Base-by-base conservation (phyloP, 2,888 invertebrate genomes). In the Cremastobaeus sp. region DNA sequence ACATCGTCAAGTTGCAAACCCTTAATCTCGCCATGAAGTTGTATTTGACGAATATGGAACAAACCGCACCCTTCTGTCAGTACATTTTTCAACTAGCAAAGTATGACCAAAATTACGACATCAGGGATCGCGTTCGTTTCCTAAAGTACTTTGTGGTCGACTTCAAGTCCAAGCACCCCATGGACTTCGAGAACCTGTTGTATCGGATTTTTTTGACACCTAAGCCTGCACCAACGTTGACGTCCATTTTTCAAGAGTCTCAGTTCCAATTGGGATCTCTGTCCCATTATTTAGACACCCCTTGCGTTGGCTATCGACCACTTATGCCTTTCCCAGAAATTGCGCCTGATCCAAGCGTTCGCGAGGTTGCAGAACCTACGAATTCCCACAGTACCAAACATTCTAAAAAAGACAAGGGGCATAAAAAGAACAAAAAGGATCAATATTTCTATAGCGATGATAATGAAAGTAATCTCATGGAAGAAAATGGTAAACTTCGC, bases 71-170 rank as follows among this genome's bases (percentile, higher is more conserved):
- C 2, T 90, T 99, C 54, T 95, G 96, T 81, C 96, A 96, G 85
- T 99, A 99, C 88, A 94, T 99, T 35, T 94, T 99, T 83, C 95
- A 93, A 78, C 89, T 99, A 82, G 98, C 99, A 0, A 94, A 97
- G 79, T 99, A 99, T 88, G 99, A 99, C 90, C 94, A 95, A 79
- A 97, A 97, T 88, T 99, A 99, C 86, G 99, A 99, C 89, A 97
- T 99, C 55, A 91, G 99, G 17, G 99, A 99, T 89, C 91, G 98
- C 6, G 96, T 97, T 2, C 90, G 99, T 17, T 93, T 99, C 85
- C 89, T 99, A 55, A 92, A 94, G 9, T 93, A 93, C 74, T 93
- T 96, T 79, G 91, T 96, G 20, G 92, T 95, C 78, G 91, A 93
- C 83, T 89, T 90, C 34, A 81, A 79, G 73, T 89, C 89, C 60